These are phyloP conservation scores for Drosophila nikananu DNA, from an alignment of 1,140 invertebrate genomes.

Conservation along the genomic window DNA sequence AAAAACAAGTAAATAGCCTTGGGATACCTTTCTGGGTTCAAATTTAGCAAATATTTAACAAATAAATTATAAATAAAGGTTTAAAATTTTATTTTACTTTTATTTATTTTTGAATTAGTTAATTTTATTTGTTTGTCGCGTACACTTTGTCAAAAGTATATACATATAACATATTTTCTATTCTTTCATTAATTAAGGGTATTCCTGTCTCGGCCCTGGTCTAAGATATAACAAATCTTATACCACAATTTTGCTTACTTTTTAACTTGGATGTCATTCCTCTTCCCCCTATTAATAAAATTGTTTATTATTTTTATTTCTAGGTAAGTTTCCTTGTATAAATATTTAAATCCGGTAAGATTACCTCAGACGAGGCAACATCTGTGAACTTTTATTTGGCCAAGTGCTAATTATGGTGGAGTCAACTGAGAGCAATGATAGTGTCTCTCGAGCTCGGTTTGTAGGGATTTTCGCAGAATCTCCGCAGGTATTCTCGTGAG, in stretches of 20 bases:
- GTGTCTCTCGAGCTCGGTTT: background rate
- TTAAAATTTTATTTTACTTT: too few species aligned
- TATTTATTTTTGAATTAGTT: too few species aligned
- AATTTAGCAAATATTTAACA: too few species aligned
- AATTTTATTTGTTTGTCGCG: too few species aligned
- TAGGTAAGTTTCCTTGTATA: constrained; percentile 55
- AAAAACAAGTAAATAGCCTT: too few species aligned
- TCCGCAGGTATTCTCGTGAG: background rate
- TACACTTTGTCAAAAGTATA: too few species aligned
- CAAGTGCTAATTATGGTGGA: background rate
- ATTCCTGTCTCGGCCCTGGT: too few species aligned
- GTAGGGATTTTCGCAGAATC: constrained; percentile 5
- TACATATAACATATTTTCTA: too few species aligned
- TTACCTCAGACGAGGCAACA: constrained; percentile 6
- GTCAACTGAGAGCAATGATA: background rate
- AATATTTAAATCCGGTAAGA: constrained; percentile 28
- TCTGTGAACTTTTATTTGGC: constrained; percentile 1
- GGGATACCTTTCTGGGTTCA: too few species aligned
- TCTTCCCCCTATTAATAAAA: background rate
- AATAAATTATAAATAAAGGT: too few species aligned
- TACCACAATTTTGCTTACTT: constrained; percentile 1
- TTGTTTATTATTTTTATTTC: constrained; percentile 26
- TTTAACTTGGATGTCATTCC: background rate
- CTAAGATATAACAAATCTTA: background rate
- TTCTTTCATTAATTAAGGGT: too few species aligned